Evolutionary conservation across 2,888 invertebrate species (phyloP).

Genomic region (Tetranychus truncatus): DNA sequence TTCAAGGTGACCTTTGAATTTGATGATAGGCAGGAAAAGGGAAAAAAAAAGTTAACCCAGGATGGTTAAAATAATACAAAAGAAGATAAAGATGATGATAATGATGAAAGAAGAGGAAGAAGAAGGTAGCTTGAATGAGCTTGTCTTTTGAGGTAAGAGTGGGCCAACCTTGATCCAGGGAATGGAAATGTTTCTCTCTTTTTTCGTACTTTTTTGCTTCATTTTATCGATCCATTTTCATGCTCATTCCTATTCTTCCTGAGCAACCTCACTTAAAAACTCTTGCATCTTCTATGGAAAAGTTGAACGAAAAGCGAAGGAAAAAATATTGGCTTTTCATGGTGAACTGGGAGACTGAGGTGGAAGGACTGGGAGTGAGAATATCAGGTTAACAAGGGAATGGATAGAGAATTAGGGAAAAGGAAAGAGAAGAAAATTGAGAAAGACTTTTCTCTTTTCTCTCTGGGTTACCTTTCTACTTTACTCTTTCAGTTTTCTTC

Average conservation of each 20-base stretch:
- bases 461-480: neutral
- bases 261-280: neutral
- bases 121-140: neutral
- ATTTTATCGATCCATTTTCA: neutral
- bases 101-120: neutral
- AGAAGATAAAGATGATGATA: neutral
- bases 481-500: neutral
- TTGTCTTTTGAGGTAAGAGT: neutral
- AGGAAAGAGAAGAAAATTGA: neutral
- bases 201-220: too few species aligned
- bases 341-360: neutral
- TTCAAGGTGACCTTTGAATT: constrained; percentile 1
- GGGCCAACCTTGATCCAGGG: neutral
- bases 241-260: neutral
- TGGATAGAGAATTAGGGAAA: too few species aligned
- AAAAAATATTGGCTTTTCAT: neutral
- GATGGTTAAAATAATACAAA: neutral
- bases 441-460: constrained; percentile 1
- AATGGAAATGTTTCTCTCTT: too few species aligned
- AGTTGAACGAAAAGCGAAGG: neutral
- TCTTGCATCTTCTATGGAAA: neutral
- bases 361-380: too few species aligned
- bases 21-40: constrained; percentile 7
- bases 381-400: too few species aligned
- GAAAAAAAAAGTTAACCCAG: constrained; percentile 2